Percentiles rank a stretch among this genome's conserved stretches.
Conservation (phyloP, 2,113 vertebrate species). For the Anoplopoma fimbria region DNA sequence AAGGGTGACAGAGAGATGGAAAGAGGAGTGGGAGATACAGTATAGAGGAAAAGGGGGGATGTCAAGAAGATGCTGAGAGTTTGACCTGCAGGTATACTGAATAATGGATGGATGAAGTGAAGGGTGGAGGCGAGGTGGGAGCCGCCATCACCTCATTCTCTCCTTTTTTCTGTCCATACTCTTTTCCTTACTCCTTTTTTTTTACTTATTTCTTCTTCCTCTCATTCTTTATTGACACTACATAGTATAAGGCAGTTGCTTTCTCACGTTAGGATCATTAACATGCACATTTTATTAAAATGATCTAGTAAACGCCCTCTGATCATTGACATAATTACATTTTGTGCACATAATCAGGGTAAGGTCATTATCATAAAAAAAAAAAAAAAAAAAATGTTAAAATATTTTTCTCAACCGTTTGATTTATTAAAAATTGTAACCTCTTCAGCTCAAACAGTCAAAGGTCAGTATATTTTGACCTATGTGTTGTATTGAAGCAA, state of each 20-base stretch:
- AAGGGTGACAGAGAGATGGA: slow-evolving; percentile 61
- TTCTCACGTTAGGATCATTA: background rate
- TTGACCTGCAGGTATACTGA: slow-evolving; percentile 77
- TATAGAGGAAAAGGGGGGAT: slow-evolving; percentile 47
- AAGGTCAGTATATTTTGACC: slow-evolving; percentile 24
- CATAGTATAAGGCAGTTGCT: background rate
- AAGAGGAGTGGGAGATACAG: slow-evolving; percentile 38
- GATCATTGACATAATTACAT: background rate
- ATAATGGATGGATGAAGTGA: slow-evolving; percentile 70
- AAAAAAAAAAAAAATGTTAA: background rate
- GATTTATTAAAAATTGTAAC: background rate
- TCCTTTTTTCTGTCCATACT: slow-evolving; percentile 19
- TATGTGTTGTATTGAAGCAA: background rate
- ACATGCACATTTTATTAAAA: background rate
- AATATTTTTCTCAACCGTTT: background rate
- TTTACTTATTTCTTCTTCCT: background rate
- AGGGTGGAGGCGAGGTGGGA: slow-evolving; percentile 36
- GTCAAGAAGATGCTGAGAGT: slow-evolving; percentile 67
- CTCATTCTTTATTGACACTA: background rate
- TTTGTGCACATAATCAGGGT: background rate
- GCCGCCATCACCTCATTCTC: slow-evolving; percentile 27
- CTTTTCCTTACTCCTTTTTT: background rate
- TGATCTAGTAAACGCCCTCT: background rate
- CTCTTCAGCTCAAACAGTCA: background rate
- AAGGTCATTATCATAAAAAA: slow-evolving; percentile 2